These are phyloP conservation scores for Diachasmimorpha longicaudata DNA, from an alignment of 1,140 invertebrate species.

Conservation along the genomic window DNA sequence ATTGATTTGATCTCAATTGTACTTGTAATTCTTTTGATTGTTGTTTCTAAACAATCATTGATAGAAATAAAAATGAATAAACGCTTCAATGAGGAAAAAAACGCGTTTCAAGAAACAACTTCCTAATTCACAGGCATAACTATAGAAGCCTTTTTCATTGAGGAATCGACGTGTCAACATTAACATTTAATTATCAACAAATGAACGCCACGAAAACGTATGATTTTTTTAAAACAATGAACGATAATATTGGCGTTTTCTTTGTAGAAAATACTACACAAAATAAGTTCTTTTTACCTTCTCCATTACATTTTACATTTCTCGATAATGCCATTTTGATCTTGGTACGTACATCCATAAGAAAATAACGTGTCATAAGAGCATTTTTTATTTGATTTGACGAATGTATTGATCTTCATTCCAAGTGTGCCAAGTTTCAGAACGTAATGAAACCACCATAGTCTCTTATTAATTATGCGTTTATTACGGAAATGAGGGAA, in stretches of 20 bases:
- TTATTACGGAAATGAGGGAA: too few relatives aligned
- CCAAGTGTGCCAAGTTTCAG: too few relatives aligned
- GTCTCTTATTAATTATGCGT: not conserved
- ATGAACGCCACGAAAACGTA: not conserved
- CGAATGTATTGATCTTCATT: too few relatives aligned
- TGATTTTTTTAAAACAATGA: not conserved
- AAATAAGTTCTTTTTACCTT: not conserved
- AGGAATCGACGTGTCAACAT: not conserved
- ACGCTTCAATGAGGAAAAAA: not conserved
- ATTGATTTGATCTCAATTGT: not conserved
- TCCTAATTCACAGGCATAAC: not conserved
- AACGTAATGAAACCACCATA: too few relatives aligned
- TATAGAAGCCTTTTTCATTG: not conserved
- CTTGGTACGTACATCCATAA: not conserved
- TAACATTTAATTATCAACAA: slow-evolving; percentile 8
- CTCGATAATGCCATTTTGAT: too few relatives aligned
- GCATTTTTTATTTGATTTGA: too few relatives aligned
- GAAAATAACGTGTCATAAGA: not conserved
- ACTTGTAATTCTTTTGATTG: not conserved
- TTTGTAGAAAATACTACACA: not conserved
- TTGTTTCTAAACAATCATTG: not conserved
- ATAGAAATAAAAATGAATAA: not conserved
- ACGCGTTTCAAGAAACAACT: not conserved
- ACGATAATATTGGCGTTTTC: not conserved
- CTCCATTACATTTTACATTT: not conserved